Evolutionary conservation across 1,140 invertebrate species (phyloP), one percentile per base, ranked within the genome.

Genomic region (Cotesia chilonis): DNA sequence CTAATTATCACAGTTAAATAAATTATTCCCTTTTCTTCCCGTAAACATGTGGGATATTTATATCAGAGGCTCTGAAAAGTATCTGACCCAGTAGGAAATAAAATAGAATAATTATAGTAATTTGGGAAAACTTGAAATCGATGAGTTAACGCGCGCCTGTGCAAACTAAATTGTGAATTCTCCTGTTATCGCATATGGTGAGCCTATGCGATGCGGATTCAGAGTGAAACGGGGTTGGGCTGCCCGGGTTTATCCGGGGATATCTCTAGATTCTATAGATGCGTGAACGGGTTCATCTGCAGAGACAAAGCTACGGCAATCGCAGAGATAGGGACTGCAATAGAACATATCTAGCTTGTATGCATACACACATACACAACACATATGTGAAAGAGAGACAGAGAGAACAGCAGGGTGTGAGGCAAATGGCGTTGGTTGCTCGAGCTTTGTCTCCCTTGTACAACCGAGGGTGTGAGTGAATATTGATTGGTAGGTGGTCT

Each of bases 401-500:
- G n/a, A 55, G n/a, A 72, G 66, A 68, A 17, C 17, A 37, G 28
- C 51, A 60, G 37, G 61, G 41, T 41, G 64, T 38, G 68, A 52
- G 68, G 54, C 35, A 17, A 64, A 52, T 36, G 55, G 64, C 36
- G 65, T 51, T 60, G 57, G 55, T 37, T 41, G 55, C 68, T 54
- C 20, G 51, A 41, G 65, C 47, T 60, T 41, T 51, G 10, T 28
- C 47, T 35, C 55, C 38, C 55, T 28, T 1, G n/a, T 47, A 47
- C n/a, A 61, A 41, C 64, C 61, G 12, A 70, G 54, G 28, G 68
- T 72, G 67, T 66, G 69, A 73, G 73, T 75, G 52, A 70, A 73
- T 79, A 79, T 77, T 77, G 76, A 79, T 79, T 77, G 70, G 67
- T 74, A 60, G 74, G 61, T 76, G 72, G 73, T 73, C 73, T 71